These are phyloP conservation scores for Tringa solitaria DNA, from an alignment of 2,113 vertebrate genomes.

Conservation along the genomic window DNA sequence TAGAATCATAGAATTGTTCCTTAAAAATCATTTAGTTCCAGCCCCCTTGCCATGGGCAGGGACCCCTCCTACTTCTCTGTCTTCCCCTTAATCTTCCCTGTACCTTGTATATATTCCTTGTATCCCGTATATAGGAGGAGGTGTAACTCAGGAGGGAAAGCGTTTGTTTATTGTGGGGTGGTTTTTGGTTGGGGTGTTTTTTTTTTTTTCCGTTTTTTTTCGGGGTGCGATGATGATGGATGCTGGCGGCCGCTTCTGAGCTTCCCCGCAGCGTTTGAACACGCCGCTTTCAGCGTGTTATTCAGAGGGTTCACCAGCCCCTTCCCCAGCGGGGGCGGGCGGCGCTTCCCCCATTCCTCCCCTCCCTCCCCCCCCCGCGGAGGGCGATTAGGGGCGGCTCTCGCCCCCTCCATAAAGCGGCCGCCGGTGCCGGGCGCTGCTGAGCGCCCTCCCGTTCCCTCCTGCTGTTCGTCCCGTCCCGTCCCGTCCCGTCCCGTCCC, in stretches of 20 bases:
- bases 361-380: background rate
- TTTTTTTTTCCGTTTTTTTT: no score
- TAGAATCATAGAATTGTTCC: background rate
- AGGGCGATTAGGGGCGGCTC: background rate
- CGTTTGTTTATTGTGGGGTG: background rate
- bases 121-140: background rate
- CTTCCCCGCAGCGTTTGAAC: fast-evolving
- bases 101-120: background rate
- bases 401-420: background rate
- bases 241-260: fast-evolving
- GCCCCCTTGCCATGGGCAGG: background rate
- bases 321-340: background rate
- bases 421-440: background rate
- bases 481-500: background rate
- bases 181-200: fast-evolving
- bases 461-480: background rate
- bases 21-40: background rate
- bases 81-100: background rate
- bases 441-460: no score
- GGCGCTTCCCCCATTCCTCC: background rate
- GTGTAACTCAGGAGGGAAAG: background rate
- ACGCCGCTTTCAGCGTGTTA: fast-evolving
- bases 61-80: background rate
- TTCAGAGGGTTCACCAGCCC: fast-evolving
- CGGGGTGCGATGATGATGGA: fast-evolving